Conservation (phyloP, 2,797 vertebrate genomes). For the Pagetopsis macropterus region DNA sequence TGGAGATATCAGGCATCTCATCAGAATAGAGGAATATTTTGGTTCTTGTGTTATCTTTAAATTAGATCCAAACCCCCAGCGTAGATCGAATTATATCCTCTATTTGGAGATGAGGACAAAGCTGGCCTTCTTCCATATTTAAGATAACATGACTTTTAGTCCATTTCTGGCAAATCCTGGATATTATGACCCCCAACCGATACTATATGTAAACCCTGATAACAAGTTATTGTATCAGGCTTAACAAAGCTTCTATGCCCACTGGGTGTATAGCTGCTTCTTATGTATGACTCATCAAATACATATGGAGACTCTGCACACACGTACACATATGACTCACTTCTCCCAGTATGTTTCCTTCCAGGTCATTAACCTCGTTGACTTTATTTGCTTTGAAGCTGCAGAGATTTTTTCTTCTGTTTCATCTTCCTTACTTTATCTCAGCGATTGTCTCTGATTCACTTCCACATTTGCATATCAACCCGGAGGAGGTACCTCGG, state of each 20-base stretch:
- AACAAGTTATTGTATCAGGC: background rate
- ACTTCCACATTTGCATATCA: slow-evolving; percentile 37
- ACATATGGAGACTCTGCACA: background rate
- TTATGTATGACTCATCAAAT: slow-evolving; percentile 32
- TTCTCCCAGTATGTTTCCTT: slow-evolving; percentile 31
- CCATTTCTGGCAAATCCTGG: background rate
- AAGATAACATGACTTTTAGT: background rate
- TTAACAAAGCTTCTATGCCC: background rate
- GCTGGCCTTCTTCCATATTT: background rate
- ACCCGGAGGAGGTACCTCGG: background rate
- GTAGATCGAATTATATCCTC: slow-evolving; percentile 29
- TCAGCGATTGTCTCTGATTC: slow-evolving; percentile 37
- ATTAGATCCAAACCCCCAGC: slow-evolving; percentile 51
- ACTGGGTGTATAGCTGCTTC: slow-evolving; percentile 12
- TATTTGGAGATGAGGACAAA: background rate
- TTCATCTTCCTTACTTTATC: slow-evolving; percentile 36
- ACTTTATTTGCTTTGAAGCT: slow-evolving; percentile 40
- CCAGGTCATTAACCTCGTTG: slow-evolving; percentile 51
- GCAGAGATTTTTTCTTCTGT: slow-evolving; percentile 6
- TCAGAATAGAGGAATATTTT: background rate
- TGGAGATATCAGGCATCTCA: background rate
- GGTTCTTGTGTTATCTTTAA: slow-evolving; percentile 36
- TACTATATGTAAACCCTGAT: background rate
- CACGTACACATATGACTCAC: slow-evolving; percentile 18
- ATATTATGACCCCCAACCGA: background rate